Conservation (phyloP, 2,797 vertebrate species). For the Rhinogobio ventralis region DNA sequence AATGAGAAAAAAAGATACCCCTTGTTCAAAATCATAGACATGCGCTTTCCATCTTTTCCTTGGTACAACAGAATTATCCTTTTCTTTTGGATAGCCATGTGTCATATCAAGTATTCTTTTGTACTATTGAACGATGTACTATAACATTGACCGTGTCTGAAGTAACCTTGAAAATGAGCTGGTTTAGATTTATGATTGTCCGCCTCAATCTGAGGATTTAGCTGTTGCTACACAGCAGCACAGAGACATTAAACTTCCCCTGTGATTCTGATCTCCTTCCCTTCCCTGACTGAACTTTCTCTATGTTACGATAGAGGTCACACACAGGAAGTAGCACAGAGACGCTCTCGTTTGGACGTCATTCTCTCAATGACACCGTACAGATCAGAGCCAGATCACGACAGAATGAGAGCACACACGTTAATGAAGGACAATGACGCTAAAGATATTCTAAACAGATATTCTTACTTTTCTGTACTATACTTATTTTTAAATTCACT, state of each 20-base stretch:
- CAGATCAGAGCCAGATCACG: conserved; percentile 26
- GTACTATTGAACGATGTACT: conserved; percentile 7
- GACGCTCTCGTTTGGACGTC: background rate
- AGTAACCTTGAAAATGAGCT: background rate
- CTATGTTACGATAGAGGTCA: conserved; percentile 1
- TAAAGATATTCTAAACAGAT: conserved; percentile 48
- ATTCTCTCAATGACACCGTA: conserved; percentile 4
- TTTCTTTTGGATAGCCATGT: background rate
- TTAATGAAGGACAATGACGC: conserved; percentile 44
- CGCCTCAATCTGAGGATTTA: conserved; percentile 1
- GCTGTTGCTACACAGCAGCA: background rate
- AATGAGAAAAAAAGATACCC: conserved; percentile 37
- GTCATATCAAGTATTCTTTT: conserved; percentile 18
- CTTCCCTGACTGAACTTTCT: conserved; percentile 27
- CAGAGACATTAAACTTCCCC: conserved; percentile 39
- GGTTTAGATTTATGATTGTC: conserved; percentile 3
- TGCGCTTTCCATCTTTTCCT: conserved; percentile 11
- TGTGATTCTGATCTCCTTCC: background rate
- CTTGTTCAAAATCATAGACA: conserved; percentile 10
- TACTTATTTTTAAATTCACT: conserved; percentile 58
- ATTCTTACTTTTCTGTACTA: conserved; percentile 59
- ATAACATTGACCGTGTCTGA: background rate
- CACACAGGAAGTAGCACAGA: conserved; percentile 41
- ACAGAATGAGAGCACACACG: conserved; percentile 58
- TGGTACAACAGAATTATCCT: background rate